phyloP scores from a whole-genome alignment of 1,140 invertebrate species.

The Centruroides vittatus region DNA sequence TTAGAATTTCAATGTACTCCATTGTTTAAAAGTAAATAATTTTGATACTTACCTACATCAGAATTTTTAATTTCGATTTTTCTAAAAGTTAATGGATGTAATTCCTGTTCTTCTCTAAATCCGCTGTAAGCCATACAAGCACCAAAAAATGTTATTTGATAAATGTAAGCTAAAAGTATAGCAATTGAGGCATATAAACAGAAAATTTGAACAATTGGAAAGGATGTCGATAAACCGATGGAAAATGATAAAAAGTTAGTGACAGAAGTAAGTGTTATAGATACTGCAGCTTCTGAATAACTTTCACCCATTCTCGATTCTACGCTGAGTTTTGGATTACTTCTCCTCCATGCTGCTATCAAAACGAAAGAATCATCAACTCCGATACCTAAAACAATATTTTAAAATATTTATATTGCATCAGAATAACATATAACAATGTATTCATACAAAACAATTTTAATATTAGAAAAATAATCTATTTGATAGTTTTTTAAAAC shows the following conservation, averaged over 20 bases:
- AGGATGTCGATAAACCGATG: conserved; percentile 68
- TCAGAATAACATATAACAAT: no score
- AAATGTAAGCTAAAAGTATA: conserved; percentile 80
- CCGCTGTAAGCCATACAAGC: conserved; percentile 82
- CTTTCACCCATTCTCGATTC: conserved; percentile 27
- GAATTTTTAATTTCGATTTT: no score
- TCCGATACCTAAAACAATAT: conserved; percentile 23
- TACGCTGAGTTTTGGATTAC: conserved; percentile 31
- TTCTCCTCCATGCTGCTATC: conserved; percentile 30
- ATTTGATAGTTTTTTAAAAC: no score
- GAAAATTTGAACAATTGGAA: conserved; percentile 87
- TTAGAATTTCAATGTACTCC: no score
- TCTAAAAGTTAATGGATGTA: no score
- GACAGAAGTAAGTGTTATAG: conserved; percentile 34
- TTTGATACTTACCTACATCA: no score
- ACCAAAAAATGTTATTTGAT: conserved; percentile 87
- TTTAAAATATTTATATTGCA: neutral
- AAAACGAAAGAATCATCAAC: conserved; percentile 32
- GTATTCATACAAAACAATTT: no score
- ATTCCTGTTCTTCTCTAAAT: no score
- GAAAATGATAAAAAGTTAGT: conserved; percentile 33
- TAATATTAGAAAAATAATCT: no score
- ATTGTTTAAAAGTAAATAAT: no score
- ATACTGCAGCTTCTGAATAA: conserved; percentile 31
- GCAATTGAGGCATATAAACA: conserved; percentile 89